Evolutionary conservation across 2,797 vertebrate species (phyloP).

Genomic region (Rhabdomys pumilio): DNA sequence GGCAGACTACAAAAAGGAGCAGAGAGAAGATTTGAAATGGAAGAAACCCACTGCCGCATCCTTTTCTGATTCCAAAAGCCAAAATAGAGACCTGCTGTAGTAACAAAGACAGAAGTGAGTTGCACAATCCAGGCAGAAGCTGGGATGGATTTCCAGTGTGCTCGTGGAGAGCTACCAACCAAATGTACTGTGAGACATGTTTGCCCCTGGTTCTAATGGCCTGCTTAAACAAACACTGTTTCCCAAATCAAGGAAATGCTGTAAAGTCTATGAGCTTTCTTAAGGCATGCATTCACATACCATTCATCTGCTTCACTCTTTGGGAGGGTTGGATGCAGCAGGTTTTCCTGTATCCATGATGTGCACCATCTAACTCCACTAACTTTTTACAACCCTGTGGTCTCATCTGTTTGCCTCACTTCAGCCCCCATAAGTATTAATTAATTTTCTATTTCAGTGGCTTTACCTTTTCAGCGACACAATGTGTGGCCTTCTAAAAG

Average conservation of each 20-base stretch:
- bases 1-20: not conserved
- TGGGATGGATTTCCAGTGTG: conserved; percentile 28
- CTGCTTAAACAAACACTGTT: conserved; percentile 41
- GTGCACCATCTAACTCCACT: not conserved
- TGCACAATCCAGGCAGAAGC: not conserved
- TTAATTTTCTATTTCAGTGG: conserved; percentile 20
- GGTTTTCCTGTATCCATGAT: not conserved
- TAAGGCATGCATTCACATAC: not conserved
- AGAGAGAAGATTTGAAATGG: conserved; percentile 62
- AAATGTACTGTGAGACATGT: not conserved
- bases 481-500: not conserved
- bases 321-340: not conserved
- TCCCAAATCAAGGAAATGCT: not conserved
- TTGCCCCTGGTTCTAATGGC: conserved; percentile 27
- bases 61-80: not conserved
- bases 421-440: not conserved
- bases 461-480: not conserved
- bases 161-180: not conserved
- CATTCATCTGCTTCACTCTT: not conserved
- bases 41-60: conserved; percentile 20
- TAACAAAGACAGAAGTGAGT: conserved; percentile 44
- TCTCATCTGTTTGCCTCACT: not conserved
- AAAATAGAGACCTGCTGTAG: not conserved
- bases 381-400: not conserved
- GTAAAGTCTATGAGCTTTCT: conserved; percentile 47